These are phyloP conservation scores for Pluvianellus socialis DNA, from an alignment of 2,113 vertebrate genomes.

Conservation along the genomic window DNA sequence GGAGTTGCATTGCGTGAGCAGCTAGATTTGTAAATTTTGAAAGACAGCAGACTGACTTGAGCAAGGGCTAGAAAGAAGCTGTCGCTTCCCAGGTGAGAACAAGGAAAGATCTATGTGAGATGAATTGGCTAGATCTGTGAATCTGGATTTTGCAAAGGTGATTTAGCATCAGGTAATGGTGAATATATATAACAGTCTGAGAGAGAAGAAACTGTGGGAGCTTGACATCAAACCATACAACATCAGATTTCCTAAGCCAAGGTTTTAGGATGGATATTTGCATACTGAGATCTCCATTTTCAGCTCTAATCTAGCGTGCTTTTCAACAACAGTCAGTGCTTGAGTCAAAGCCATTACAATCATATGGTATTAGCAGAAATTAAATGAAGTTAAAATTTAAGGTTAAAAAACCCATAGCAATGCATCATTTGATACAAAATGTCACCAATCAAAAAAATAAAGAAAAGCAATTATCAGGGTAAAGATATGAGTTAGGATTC, in stretches of 20 bases:
- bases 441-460: neutral
- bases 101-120: neutral
- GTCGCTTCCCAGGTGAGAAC: neutral
- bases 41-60: neutral
- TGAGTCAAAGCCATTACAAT: neutral
- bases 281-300: neutral
- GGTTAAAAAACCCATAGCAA: neutral
- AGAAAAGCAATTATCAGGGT: neutral
- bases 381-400: neutral
- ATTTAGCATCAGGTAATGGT: neutral
- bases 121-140: neutral
- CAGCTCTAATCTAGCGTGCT: neutral
- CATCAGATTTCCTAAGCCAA: neutral
- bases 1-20: neutral
- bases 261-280: neutral
- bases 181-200: neutral
- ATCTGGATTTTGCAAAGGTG: neutral
- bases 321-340: neutral
- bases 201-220: neutral
- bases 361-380: neutral
- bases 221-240: neutral
- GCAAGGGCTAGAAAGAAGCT: neutral
- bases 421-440: neutral
- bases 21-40: neutral
- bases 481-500: neutral